Percentiles rank a stretch among this genome's conserved stretches.
Evolutionary conservation across 2,888 invertebrate species (phyloP).

Genomic region (Watsonalla binaria): DNA sequence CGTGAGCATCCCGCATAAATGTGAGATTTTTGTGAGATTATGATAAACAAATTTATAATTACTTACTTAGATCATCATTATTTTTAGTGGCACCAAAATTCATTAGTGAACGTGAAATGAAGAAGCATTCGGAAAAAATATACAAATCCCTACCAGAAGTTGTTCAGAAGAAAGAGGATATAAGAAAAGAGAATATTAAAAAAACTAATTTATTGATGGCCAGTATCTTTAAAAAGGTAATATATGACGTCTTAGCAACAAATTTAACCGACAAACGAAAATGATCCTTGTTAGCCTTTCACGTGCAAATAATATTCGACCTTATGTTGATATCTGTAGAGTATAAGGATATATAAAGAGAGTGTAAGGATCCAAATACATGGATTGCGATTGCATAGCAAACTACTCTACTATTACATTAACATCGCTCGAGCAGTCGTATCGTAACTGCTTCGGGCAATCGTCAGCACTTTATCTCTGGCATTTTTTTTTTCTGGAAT

Average conservation of each 20-base stretch:
- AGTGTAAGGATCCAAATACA: no score
- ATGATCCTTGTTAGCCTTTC: no score
- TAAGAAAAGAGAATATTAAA: conserved; percentile 79
- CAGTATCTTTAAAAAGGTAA: conserved; percentile 86
- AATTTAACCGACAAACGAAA: no score
- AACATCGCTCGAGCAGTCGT: no score
- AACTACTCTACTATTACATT: no score
- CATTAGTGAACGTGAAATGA: conserved; percentile 69
- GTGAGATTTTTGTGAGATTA: no score
- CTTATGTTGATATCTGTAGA: no score
- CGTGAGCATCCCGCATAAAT: no score
- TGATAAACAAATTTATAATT: not conserved
- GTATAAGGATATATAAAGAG: no score
- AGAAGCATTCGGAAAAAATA: conserved; percentile 68
- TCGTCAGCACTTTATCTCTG: not conserved
- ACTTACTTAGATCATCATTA: conserved; percentile 7
- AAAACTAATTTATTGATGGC: conserved; percentile 86
- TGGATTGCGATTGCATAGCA: no score
- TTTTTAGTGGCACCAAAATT: conserved; percentile 62
- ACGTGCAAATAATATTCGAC: no score
- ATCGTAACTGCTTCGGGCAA: no score
- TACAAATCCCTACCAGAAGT: conserved; percentile 87
- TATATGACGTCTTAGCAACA: not conserved
- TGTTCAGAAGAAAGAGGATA: conserved; percentile 78
- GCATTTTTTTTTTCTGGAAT: not conserved